Conservation (phyloP, 2,797 vertebrate genomes). For the Malurus leucopterus region DNA sequence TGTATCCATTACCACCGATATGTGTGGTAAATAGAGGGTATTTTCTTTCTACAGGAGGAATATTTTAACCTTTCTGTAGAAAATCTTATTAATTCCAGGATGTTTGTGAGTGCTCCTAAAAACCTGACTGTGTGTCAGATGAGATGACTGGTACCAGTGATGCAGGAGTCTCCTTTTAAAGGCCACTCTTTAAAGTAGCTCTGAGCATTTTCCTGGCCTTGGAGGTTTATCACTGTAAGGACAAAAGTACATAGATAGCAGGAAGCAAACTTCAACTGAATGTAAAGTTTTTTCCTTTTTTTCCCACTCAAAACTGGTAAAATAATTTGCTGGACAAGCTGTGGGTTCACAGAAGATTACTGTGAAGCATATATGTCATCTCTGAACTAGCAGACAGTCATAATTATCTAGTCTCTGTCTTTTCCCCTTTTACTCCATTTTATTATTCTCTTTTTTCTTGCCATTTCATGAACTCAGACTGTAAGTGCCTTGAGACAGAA, state of each 20-base stretch:
- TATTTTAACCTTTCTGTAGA: neutral
- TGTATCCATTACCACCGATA: neutral
- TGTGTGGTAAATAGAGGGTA: neutral
- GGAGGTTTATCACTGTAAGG: neutral
- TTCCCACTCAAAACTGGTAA: neutral
- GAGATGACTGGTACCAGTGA: neutral
- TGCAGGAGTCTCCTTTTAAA: neutral
- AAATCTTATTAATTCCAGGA: neutral
- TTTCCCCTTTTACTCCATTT: neutral
- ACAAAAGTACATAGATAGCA: neutral
- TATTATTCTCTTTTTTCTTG: neutral
- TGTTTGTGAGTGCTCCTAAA: neutral
- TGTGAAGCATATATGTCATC: neutral
- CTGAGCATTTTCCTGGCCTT: neutral
- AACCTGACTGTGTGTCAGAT: neutral
- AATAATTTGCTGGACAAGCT: neutral
- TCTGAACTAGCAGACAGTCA: neutral
- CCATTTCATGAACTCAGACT: neutral
- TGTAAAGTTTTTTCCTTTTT: accelerated
- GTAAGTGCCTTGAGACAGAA: neutral
- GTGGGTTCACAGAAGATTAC: neutral
- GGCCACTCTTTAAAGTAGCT: neutral
- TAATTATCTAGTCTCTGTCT: neutral
- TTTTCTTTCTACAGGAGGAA: neutral
- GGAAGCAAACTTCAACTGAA: neutral